Evolutionary conservation across 2,113 vertebrate species (phyloP).

Genomic region (Struthidea cinerea): DNA sequence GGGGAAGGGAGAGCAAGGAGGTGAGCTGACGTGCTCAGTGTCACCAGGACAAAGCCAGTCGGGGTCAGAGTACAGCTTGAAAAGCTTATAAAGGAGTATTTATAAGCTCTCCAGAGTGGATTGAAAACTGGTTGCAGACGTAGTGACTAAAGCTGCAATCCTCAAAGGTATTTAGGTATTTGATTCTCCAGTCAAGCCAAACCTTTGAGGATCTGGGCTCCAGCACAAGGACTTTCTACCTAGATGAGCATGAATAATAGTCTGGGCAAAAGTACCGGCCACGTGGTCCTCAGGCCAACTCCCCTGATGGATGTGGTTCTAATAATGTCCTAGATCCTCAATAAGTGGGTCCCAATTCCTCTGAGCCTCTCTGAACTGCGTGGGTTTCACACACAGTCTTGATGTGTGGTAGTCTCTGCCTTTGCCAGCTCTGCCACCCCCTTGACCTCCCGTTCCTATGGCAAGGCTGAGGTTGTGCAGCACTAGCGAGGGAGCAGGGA

Average conservation of each 20-base stretch:
- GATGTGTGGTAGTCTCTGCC: background rate
- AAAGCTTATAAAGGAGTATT: slow-evolving; percentile 14
- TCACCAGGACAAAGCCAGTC: background rate
- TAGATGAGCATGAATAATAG: background rate
- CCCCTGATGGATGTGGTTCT: background rate
- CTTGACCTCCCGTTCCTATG: background rate
- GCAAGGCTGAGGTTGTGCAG: background rate
- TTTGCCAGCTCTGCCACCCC: rapidly evolving
- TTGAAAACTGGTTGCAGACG: background rate
- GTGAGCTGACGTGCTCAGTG: background rate
- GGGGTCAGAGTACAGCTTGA: background rate
- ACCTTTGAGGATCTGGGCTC: slow-evolving; percentile 6
- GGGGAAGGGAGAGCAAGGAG: background rate
- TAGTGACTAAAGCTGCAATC: background rate
- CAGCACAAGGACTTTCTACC: background rate
- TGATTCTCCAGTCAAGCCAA: slow-evolving; percentile 7
- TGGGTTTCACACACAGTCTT: background rate
- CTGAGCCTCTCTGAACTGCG: background rate
- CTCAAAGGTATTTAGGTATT: slow-evolving; percentile 16
- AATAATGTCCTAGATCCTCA: background rate
- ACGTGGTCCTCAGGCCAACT: background rate
- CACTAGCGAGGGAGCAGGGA: background rate
- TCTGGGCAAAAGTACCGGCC: background rate
- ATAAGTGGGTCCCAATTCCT: background rate
- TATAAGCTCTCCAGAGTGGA: background rate